Evolutionary conservation across 2,113 vertebrate species (phyloP), one percentile per base, ranked within the genome.

Genomic region (Excalfactoria chinensis): DNA sequence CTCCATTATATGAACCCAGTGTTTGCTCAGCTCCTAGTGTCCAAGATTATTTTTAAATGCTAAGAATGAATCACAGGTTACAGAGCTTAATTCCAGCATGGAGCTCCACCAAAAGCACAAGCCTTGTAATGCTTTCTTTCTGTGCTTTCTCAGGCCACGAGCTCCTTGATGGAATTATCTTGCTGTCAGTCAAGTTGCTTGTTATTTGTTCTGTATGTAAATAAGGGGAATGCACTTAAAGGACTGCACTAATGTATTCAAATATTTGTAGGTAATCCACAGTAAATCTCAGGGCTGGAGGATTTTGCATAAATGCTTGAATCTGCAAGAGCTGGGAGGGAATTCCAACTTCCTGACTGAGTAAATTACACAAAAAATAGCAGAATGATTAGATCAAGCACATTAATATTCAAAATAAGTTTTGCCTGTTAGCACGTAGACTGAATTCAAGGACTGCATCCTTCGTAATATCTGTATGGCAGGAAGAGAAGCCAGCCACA

Each of bases 191-290:
- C 94, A 91, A 76, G n/a, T 69, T 62, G 83, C 89, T 86, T 37
- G 55, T 37, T 37, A 92, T 93, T 93, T 77, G 83, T 95, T 96
- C 77, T 92, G 73, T 91, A 95, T 95, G 93, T 93, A 95, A 96
- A 97, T 92, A 67, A 75, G 92, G 87, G 59, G 26, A 84, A 94
- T n/a, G 79, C 66, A 46, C 85, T 95, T 93, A 91, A 84, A 97
- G 62, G 95, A 15, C 88, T 69, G 62, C 71, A 68, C 89, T 96
- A 74, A 95, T 91, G 75, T 93, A 96, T 95, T 96, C 95, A 94
- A 95, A 91, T 96, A 96, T 96, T 95, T 96, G 95, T 93, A 97
- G 95, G 87, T 95, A 95, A 96, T 93, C 81, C 85, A 88, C 74
- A 78, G 69, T 81, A 89, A 96, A 94, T 91, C 89, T 95, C 77